Evolutionary conservation across 2,113 vertebrate genomes (phyloP).

Genomic region (Hippoglossus stenolepis): DNA sequence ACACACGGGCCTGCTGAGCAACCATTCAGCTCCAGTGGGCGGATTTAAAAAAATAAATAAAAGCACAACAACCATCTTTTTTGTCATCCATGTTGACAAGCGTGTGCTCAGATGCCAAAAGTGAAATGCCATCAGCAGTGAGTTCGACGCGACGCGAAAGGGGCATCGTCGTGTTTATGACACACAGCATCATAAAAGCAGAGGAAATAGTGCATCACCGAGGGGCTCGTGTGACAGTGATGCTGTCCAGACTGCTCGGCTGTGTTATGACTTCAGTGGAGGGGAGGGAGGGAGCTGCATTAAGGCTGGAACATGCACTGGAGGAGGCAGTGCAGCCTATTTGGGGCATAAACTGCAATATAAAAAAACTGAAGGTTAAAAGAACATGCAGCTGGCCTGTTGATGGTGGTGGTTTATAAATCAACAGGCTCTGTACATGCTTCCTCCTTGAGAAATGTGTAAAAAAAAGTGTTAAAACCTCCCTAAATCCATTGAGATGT

Average conservation of each 20-base stretch:
- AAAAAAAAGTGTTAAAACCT: background rate
- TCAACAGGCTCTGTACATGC: background rate
- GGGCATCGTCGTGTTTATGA: constrained; percentile 50
- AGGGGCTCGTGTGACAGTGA: constrained; percentile 72
- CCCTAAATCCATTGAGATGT: too few species aligned
- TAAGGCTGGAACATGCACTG: constrained; percentile 22
- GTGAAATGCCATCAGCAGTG: background rate
- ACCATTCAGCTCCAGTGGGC: constrained; percentile 9
- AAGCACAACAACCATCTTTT: constrained; percentile 8
- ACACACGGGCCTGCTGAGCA: constrained; percentile 9
- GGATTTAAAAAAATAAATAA: background rate
- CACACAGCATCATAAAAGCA: constrained; percentile 47
- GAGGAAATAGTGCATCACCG: constrained; percentile 65
- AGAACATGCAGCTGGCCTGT: background rate
- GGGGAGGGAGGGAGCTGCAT: constrained; percentile 33
- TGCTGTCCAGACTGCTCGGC: constrained; percentile 66
- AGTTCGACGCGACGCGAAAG: constrained; percentile 3
- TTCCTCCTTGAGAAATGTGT: background rate
- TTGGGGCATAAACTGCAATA: constrained; percentile 27
- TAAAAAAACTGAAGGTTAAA: background rate
- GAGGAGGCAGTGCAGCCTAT: constrained; percentile 23
- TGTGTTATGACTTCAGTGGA: constrained; percentile 59
- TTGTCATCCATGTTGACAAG: background rate
- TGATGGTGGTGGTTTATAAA: background rate
- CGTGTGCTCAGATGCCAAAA: constrained; percentile 1